Evolutionary conservation across 2,888 invertebrate genomes (phyloP), one percentile per base, ranked within the genome.

Genomic region (Nycteola revayana): DNA sequence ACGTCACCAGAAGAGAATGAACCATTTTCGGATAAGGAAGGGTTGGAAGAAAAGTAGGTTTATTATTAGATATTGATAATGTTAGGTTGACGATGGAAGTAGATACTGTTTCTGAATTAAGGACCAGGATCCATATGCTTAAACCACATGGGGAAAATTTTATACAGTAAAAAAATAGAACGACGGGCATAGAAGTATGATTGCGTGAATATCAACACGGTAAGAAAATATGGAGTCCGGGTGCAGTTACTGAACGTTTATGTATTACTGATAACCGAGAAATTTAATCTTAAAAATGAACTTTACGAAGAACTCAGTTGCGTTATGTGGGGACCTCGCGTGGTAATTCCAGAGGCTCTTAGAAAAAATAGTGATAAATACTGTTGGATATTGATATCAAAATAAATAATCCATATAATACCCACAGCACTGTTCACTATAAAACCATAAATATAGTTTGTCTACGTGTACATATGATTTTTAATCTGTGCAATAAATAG

Each of bases 331-430:
- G 39, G 33, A 1, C 36, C 37, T 10, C 10, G 42, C 2, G 8
- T 45, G 6, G 25, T 35, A 0, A 9, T 41, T 8, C 44, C 45
- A 1, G 10, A 14, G 0, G 1, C 1, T 0, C 44, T 32, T 10
- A 17, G 33, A 7, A 23, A 9, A 9, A 10, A 43, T 14, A 43
- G 43, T 31, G 41, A 42, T n/a, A n/a, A n/a, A n/a, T n/a, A n/a
- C n/a, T n/a, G n/a, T n/a, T n/a, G n/a, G n/a, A n/a, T n/a, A n/a
- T n/a, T n/a, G n/a, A n/a, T n/a, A n/a, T n/a, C n/a, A n/a, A n/a
- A n/a, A n/a, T n/a, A n/a, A n/a, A n/a, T n/a, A n/a, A n/a, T n/a
- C n/a, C n/a, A n/a, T n/a, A n/a, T n/a, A n/a, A n/a, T n/a, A n/a
- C n/a, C n/a, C n/a, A n/a, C n/a, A n/a, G n/a, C n/a, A n/a, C n/a